Percentiles rank a stretch among this genome's conserved stretches.
Conservation (phyloP, 2,888 invertebrate species). For the Eupithecia insigniata region DNA sequence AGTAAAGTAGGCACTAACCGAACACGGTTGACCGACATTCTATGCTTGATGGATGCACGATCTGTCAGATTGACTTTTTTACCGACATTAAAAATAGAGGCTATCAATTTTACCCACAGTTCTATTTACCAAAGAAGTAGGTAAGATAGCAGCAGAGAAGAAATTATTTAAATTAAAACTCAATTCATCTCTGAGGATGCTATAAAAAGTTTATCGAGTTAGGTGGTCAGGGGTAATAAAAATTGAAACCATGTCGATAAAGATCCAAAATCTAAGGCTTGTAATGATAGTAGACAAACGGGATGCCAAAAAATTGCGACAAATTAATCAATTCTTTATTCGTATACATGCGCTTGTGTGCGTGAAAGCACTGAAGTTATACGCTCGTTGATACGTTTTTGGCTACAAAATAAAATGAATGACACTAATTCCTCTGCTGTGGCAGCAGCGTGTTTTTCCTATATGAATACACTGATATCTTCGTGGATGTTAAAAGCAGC, state of each 20-base stretch:
- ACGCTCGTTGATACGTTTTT: too few relatives aligned
- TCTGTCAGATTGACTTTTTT: slow-evolving; percentile 22
- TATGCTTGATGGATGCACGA: slow-evolving; percentile 33
- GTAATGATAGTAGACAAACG: too few relatives aligned
- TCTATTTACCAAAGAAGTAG: background rate
- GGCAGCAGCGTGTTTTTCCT: too few relatives aligned
- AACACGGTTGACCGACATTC: slow-evolving; percentile 32
- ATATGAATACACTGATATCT: background rate
- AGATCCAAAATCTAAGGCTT: too few relatives aligned
- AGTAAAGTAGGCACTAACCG: slow-evolving; percentile 13
- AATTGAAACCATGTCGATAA: background rate
- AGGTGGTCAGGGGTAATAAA: background rate
- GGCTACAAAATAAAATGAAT: too few relatives aligned
- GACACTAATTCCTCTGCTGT: too few relatives aligned
- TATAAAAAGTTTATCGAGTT: background rate
- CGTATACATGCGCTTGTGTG: too few relatives aligned
- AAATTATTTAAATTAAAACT: background rate
- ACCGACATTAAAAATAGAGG: slow-evolving; percentile 7
- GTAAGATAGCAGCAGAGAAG: background rate
- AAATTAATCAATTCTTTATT: too few relatives aligned
- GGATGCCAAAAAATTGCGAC: too few relatives aligned
- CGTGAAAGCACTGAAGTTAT: too few relatives aligned
- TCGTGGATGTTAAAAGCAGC: slow-evolving; percentile 19
- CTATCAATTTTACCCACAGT: slow-evolving; percentile 7
- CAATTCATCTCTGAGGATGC: background rate